These are phyloP conservation scores for Acrobasis suavella DNA, from an alignment of 2,888 invertebrate species.

Conservation along the genomic window DNA sequence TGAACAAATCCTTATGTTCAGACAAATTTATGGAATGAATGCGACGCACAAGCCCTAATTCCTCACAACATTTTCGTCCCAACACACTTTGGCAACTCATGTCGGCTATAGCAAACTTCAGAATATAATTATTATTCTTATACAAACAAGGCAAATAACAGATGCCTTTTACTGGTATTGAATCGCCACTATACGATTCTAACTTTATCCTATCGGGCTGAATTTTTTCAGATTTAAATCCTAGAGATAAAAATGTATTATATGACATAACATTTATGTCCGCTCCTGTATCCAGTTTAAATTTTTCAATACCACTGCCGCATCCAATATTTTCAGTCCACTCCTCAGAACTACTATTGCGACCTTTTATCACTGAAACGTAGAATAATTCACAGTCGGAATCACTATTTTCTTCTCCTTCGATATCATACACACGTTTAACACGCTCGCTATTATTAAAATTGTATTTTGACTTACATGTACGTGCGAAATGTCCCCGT, in stretches of 20 bases:
- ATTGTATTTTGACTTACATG: conserved; percentile 16
- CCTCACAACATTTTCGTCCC: conserved; percentile 13
- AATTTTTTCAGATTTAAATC: conserved; percentile 1
- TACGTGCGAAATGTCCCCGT: conserved; percentile 25
- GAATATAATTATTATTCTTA: conserved; percentile 22
- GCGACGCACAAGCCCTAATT: conserved; percentile 23
- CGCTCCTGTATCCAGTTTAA: not conserved
- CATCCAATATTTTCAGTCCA: not conserved
- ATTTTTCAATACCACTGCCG: not conserved
- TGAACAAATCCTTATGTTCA: conserved; percentile 21
- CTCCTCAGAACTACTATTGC: not conserved
- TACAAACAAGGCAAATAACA: conserved; percentile 21
- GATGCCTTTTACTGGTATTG: conserved; percentile 25
- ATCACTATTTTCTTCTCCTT: conserved; percentile 6
- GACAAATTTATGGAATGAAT: conserved; percentile 18
- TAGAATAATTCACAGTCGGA: conserved; percentile 22
- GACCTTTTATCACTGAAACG: conserved; percentile 14
- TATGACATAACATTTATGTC: conserved; percentile 10
- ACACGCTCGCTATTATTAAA: not conserved
- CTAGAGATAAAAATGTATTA: not conserved
- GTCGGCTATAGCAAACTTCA: conserved; percentile 25
- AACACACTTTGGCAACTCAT: conserved; percentile 10
- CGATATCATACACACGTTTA: conserved; percentile 22
- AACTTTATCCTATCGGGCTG: conserved; percentile 22
- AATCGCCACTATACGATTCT: conserved; percentile 27